Conservation (phyloP, 1,140 invertebrate genomes). For the Pogonomyrmex barbatus region DNA sequence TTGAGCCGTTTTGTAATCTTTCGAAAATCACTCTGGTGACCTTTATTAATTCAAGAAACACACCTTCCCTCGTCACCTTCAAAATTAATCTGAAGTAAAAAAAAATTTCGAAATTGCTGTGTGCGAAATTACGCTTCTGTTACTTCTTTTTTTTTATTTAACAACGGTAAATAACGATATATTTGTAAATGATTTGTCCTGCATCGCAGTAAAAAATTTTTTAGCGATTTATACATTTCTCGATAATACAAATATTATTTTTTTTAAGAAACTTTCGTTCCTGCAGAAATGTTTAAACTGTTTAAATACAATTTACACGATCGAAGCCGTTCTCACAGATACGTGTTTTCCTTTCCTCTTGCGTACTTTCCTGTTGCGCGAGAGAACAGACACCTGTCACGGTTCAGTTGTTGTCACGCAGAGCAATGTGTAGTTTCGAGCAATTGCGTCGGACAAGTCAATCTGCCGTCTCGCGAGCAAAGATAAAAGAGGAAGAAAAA, state of each 20-base stretch:
- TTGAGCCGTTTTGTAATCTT: neutral
- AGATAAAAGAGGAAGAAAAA: slow-evolving; percentile 43
- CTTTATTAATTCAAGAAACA: slow-evolving; percentile 13
- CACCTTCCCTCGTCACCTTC: neutral
- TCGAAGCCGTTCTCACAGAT: neutral
- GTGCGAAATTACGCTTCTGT: neutral
- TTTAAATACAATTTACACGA: neutral
- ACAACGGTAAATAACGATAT: neutral
- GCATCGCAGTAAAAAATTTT: neutral
- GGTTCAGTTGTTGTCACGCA: slow-evolving; percentile 48
- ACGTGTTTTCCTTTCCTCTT: neutral
- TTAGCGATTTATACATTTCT: neutral
- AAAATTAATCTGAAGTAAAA: neutral
- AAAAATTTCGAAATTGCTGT: neutral
- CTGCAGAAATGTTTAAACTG: neutral
- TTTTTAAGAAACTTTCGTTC: neutral
- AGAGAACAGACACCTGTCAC: slow-evolving; percentile 45
- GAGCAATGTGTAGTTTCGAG: slow-evolving; percentile 16
- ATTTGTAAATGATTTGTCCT: neutral
- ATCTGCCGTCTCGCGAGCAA: slow-evolving; percentile 14
- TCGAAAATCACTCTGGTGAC: neutral
- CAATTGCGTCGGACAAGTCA: slow-evolving; percentile 36
- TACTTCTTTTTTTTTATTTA: neutral
- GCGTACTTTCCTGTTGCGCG: neutral
- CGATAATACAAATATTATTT: neutral